A percentile compares a stretch with the other conserved stretches of the same genome.
Evolutionary conservation across 37 sponge, comb jelly and placozoan species (phyloP).

Genomic region (Aphrocallistes beatrix): DNA sequence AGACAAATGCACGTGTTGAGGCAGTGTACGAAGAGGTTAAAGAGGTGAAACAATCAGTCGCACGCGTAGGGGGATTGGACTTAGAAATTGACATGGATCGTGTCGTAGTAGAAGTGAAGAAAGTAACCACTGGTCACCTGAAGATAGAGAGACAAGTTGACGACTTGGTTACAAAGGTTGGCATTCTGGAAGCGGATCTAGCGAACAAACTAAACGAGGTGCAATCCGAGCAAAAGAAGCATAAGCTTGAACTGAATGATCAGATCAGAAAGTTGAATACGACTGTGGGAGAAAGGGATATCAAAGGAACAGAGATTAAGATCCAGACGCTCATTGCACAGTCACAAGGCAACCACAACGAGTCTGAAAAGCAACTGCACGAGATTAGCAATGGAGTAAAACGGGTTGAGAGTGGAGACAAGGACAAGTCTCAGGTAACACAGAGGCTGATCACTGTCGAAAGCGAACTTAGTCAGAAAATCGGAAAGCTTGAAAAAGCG

Average conservation of each 20-base stretch:
- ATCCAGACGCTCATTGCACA: neutral
- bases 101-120: neutral
- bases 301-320: neutral
- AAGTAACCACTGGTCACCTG: neutral
- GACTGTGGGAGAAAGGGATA: neutral
- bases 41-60: neutral
- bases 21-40: neutral
- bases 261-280: neutral
- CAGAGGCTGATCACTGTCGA: neutral
- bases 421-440: neutral
- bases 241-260: neutral
- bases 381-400: neutral
- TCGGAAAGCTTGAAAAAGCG: neutral
- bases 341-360: conserved; percentile 1
- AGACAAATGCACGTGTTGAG: neutral
- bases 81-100: neutral
- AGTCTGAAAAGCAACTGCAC: neutral
- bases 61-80: neutral
- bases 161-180: neutral
- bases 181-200: neutral
- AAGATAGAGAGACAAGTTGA: neutral
- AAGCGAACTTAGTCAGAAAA: neutral
- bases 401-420: neutral
- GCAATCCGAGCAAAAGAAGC: neutral
- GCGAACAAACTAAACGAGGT: neutral